Percentiles rank a stretch among this genome's conserved stretches.
Evolutionary conservation across 2,888 invertebrate species (phyloP).

Genomic region (Sicus ferrugineus): DNA sequence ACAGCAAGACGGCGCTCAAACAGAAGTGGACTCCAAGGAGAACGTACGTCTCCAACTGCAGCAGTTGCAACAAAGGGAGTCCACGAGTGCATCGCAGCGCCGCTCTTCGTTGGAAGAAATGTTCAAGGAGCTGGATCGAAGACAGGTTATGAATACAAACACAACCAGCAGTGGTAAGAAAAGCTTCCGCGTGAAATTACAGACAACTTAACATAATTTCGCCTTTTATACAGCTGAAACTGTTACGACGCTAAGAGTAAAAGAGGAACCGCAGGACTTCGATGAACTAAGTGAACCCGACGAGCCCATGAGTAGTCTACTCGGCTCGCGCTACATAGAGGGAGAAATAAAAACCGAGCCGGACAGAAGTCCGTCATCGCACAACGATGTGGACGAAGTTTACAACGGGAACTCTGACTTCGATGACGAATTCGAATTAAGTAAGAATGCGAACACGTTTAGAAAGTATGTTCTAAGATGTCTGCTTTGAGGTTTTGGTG

Average conservation of each 20-base stretch:
- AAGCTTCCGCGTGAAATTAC: no score
- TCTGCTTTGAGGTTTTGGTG: slow-evolving; percentile 30
- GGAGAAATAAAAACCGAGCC: slow-evolving; percentile 44
- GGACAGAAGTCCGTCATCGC: slow-evolving; percentile 16
- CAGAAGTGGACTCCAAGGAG: slow-evolving; percentile 39
- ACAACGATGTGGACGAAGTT: slow-evolving; percentile 35
- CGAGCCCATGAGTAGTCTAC: slow-evolving; percentile 38
- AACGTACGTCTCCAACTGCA: slow-evolving; percentile 42
- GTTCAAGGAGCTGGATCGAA: slow-evolving; percentile 12
- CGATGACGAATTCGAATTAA: slow-evolving; percentile 33
- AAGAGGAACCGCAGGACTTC: slow-evolving; percentile 8
- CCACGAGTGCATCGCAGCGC: not conserved
- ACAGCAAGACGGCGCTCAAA: not conserved
- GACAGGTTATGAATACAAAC: not conserved
- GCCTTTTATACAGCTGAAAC: not conserved
- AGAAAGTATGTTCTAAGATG: not conserved
- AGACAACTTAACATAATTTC: no score
- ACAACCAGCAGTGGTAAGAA: slow-evolving; percentile 8
- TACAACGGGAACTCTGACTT: slow-evolving; percentile 37
- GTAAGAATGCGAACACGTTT: slow-evolving; percentile 15
- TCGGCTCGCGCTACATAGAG: slow-evolving; percentile 35
- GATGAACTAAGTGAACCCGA: slow-evolving; percentile 39
- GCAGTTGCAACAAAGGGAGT: slow-evolving; percentile 16
- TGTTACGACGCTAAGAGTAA: not conserved
- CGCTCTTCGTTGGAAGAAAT: slow-evolving; percentile 30